Evolutionary conservation across 2,113 vertebrate species (phyloP).

Genomic region (Sinocyclocheilus anophthalmus): DNA sequence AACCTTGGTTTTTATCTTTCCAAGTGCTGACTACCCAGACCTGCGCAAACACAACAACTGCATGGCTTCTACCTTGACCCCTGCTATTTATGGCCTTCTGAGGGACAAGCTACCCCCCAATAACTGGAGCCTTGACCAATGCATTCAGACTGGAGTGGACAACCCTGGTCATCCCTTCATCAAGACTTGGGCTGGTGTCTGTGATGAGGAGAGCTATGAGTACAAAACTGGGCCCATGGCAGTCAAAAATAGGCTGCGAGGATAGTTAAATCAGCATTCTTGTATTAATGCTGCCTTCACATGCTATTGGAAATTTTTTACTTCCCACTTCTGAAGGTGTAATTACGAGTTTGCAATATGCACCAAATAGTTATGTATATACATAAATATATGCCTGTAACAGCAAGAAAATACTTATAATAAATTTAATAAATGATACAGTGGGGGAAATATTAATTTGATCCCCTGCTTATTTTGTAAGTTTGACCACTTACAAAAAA

Average conservation of each 20-base stretch:
- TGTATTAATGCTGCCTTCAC: not conserved
- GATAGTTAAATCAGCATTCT: not conserved
- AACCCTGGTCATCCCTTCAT: slow-evolving; percentile 96
- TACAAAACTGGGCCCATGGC: slow-evolving; percentile 51
- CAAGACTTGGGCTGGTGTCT: slow-evolving; percentile 94
- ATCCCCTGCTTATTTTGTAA: too few species aligned
- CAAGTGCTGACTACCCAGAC: slow-evolving; percentile 89
- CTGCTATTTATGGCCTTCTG: slow-evolving; percentile 83
- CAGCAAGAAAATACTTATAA: too few species aligned
- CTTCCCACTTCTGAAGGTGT: too few species aligned
- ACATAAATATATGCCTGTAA: too few species aligned
- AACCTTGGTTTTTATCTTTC: not conserved
- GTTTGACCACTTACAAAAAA: too few species aligned
- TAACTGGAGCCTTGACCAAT: slow-evolving; percentile 88
- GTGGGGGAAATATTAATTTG: too few species aligned
- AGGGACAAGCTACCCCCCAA: slow-evolving; percentile 85
- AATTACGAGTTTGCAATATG: too few species aligned
- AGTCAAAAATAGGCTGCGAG: not conserved
- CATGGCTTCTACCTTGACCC: slow-evolving; percentile 89
- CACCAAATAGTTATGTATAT: too few species aligned
- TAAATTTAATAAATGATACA: too few species aligned
- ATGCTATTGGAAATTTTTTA: too few species aligned
- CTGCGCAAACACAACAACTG: slow-evolving; percentile 96
- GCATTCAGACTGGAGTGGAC: slow-evolving; percentile 94
- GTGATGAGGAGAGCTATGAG: slow-evolving; percentile 93